Evolutionary conservation across 92 coral and sea anemone genomes (phyloP).

Genomic region (Ricordea florida): DNA sequence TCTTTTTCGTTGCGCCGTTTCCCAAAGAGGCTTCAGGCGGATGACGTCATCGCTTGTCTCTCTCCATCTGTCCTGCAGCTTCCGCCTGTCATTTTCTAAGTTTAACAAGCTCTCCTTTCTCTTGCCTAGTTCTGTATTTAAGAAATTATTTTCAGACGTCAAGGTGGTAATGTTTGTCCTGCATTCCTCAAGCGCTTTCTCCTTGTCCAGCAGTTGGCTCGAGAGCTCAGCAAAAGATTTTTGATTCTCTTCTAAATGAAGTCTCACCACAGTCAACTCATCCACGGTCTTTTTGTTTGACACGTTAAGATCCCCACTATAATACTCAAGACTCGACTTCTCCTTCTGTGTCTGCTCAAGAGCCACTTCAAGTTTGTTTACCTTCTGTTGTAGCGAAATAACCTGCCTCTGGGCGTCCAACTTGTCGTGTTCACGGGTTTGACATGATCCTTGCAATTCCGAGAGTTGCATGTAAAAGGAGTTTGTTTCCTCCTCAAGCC

Average conservation of each 20-base stretch:
- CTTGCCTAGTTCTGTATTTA: constrained; percentile 59
- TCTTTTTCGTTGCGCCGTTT: constrained; percentile 71
- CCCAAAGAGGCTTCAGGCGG: constrained; percentile 76
- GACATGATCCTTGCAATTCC: constrained; percentile 88
- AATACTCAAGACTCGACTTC: constrained; percentile 63
- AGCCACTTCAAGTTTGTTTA: constrained; percentile 59
- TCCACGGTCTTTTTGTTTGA: constrained; percentile 68
- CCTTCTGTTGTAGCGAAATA: constrained; percentile 78
- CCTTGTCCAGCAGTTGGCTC: constrained; percentile 47
- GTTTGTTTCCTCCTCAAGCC: constrained; percentile 85
- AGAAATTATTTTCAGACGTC: constrained; percentile 66
- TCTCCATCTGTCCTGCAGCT: constrained; percentile 70
- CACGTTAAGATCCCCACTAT: constrained; percentile 66
- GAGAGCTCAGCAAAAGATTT: constrained; percentile 49
- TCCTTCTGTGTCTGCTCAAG: constrained; percentile 77
- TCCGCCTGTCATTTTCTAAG: constrained; percentile 69
- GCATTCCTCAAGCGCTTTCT: constrained; percentile 60
- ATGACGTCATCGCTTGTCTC: constrained; percentile 76
- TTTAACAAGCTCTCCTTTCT: constrained; percentile 52
- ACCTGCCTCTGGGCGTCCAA: constrained; percentile 86
- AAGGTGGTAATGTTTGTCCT: constrained; percentile 61
- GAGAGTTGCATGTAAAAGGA: constrained; percentile 86
- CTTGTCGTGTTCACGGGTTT: constrained; percentile 86
- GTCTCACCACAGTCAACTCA: constrained; percentile 73
- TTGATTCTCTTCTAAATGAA: constrained; percentile 81